These are phyloP conservation scores for Oligia latruncula DNA, from an alignment of 2,888 invertebrate genomes.

Conservation along the genomic window DNA sequence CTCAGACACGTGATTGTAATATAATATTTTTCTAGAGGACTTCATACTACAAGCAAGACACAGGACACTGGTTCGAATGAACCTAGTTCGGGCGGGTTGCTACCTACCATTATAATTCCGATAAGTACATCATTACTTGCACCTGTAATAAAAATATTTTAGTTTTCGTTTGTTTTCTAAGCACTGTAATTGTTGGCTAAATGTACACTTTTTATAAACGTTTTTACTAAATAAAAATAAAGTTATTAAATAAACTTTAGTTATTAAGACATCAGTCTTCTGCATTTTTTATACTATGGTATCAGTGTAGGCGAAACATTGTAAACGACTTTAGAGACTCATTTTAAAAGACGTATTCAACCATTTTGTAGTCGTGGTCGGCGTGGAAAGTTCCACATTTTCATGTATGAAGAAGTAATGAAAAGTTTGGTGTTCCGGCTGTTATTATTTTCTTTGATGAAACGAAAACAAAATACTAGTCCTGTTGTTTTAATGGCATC, in stretches of 20 bases:
- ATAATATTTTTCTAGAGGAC: neutral
- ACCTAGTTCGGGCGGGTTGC: neutral
- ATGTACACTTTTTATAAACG: too few relatives aligned
- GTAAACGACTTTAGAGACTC: conserved; percentile 18
- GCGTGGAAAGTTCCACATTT: conserved; percentile 17
- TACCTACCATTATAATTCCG: neutral
- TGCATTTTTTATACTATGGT: neutral
- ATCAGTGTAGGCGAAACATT: neutral
- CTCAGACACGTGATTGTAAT: conserved; percentile 7
- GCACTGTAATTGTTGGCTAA: too few relatives aligned
- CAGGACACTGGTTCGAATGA: neutral
- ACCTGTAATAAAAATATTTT: neutral
- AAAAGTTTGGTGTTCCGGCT: neutral
- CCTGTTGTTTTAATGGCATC: conserved; percentile 13
- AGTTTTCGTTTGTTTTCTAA: too few relatives aligned
- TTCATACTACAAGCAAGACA: neutral
- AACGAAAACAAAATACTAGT: conserved; percentile 9
- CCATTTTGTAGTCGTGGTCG: neutral
- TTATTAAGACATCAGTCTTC: neutral
- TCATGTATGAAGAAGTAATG: conserved; percentile 15
- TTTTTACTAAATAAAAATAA: neutral
- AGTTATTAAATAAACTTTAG: neutral
- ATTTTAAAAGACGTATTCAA: conserved; percentile 22
- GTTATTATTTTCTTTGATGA: conserved; percentile 11
- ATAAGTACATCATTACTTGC: neutral